Conservation (phyloP, 2,888 invertebrate genomes). For the Brachylomia viminalis region DNA sequence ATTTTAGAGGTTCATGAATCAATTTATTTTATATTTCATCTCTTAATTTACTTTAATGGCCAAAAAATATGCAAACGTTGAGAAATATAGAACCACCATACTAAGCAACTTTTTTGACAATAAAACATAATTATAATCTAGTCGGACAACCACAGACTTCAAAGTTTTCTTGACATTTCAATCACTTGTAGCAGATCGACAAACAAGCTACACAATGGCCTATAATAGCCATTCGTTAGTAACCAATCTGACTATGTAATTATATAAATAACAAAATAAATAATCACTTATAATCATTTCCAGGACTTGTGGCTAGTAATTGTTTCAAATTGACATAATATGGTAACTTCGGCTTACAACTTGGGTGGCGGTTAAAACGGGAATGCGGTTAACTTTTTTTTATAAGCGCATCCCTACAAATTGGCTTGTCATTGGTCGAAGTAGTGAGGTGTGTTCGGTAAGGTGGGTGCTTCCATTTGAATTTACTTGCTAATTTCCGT, state of each 20-base stretch:
- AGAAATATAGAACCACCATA: slow-evolving; percentile 10
- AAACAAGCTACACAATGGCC: slow-evolving; percentile 13
- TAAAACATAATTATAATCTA: slow-evolving; percentile 9
- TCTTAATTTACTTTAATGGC: not conserved
- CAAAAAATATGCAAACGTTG: not conserved
- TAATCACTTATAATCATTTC: slow-evolving; percentile 38
- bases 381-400: slow-evolving; percentile 29
- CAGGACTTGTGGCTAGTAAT: slow-evolving; percentile 46
- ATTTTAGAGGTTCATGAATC: not conserved
- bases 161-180: slow-evolving; percentile 41
- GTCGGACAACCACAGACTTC: slow-evolving; percentile 11
- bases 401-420: slow-evolving; percentile 22
- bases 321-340: slow-evolving; percentile 47
- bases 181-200: slow-evolving; percentile 3
- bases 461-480: not conserved
- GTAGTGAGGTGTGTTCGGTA: not conserved
- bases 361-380: slow-evolving; percentile 48
- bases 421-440: not conserved
- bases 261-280: slow-evolving; percentile 29
- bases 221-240: slow-evolving; percentile 35
- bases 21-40: not conserved
- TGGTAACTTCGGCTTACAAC: slow-evolving; percentile 24
- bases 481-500: not conserved
- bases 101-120: not conserved
- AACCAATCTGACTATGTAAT: slow-evolving; percentile 21